Conservation (phyloP, 1,140 invertebrate species). For the Drosophila subobscura region DNA sequence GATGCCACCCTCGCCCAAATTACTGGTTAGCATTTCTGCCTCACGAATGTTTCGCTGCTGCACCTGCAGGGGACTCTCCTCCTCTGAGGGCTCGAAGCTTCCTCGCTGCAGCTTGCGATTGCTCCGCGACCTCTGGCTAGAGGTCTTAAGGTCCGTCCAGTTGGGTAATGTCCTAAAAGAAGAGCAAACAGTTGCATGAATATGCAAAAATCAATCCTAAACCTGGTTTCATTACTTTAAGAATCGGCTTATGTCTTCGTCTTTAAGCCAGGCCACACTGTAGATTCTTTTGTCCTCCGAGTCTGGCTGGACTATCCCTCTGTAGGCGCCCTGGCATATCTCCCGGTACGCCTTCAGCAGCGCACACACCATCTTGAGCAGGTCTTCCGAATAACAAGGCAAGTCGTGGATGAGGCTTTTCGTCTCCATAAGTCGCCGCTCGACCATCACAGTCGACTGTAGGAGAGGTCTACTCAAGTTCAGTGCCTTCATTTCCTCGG, state of each 20-base stretch:
- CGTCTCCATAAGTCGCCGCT: slow-evolving; percentile 88
- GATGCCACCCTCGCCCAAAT: slow-evolving; percentile 93
- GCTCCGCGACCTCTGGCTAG: slow-evolving; percentile 82
- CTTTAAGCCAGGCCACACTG: slow-evolving; percentile 95
- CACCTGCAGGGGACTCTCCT: slow-evolving; percentile 90
- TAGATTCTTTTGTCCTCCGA: slow-evolving; percentile 91
- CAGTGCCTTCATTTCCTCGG: slow-evolving; percentile 87
- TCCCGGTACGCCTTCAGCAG: slow-evolving; percentile 89
- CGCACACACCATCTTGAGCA: slow-evolving; percentile 82
- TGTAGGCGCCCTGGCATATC: slow-evolving; percentile 90
- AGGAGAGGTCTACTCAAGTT: slow-evolving; percentile 88
- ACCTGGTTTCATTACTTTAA: slow-evolving; percentile 86
- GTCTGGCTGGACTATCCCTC: slow-evolving; percentile 91
- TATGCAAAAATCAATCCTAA: too few species aligned
- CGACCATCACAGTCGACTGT: slow-evolving; percentile 87
- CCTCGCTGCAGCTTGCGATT: slow-evolving; percentile 70
- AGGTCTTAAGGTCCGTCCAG: slow-evolving; percentile 90
- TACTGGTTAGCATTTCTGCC: slow-evolving; percentile 95
- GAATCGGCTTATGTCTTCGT: slow-evolving; percentile 96
- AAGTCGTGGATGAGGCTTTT: slow-evolving; percentile 88
- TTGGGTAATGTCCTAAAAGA: slow-evolving; percentile 90
- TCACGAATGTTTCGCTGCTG: slow-evolving; percentile 93
- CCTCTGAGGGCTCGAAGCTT: slow-evolving; percentile 85
- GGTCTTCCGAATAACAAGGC: slow-evolving; percentile 85
- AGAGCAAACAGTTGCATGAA: background rate